Evolutionary conservation across 2,113 vertebrate genomes (phyloP).

Genomic region (Rhombomys opimus): DNA sequence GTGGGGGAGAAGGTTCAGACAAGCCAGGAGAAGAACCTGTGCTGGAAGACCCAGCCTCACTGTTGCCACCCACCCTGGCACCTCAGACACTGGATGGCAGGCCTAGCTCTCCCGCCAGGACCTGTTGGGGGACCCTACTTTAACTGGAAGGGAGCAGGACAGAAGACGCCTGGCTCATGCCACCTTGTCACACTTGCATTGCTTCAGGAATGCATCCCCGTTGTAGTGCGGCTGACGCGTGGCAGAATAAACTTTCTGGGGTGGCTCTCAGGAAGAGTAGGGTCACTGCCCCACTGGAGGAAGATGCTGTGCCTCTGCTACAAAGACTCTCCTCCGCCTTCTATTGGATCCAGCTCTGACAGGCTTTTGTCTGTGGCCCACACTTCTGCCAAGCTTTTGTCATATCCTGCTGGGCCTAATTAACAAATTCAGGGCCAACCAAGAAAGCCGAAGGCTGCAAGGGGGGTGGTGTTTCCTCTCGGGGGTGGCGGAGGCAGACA

Average conservation of each 20-base stretch:
- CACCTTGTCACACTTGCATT: neutral
- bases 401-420: slow-evolving; percentile 50
- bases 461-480: neutral
- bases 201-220: neutral
- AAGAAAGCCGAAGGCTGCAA: neutral
- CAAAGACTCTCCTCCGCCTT: neutral
- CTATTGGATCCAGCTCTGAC: neutral
- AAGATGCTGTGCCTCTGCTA: neutral
- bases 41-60: neutral
- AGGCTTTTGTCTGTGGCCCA: slow-evolving; percentile 68
- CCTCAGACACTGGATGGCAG: neutral
- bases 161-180: neutral
- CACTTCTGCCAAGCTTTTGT: slow-evolving; percentile 59
- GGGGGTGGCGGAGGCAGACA: slow-evolving; percentile 42
- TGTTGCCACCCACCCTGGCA: neutral
- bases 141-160: too few species aligned
- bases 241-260: neutral
- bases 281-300: neutral
- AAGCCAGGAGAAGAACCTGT: neutral
- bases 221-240: fast-evolving
- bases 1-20: neutral
- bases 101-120: neutral
- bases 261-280: slow-evolving; percentile 12
- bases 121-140: fast-evolving
- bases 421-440: slow-evolving; percentile 67